Evolutionary conservation across 2,113 vertebrate species (phyloP).

Genomic region (Dryoscopus gambensis): DNA sequence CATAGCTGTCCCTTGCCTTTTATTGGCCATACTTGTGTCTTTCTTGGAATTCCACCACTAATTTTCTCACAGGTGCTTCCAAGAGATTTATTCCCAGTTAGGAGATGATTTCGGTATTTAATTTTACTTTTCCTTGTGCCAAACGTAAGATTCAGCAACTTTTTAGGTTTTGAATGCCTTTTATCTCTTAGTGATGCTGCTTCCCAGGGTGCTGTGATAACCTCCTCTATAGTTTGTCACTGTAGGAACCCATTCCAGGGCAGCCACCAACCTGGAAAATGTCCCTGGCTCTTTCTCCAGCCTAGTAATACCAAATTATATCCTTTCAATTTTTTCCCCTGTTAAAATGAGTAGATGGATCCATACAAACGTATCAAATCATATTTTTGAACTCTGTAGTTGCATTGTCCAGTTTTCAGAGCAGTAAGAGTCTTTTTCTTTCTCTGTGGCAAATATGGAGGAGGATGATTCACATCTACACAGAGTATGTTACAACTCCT

Average conservation of each 20-base stretch:
- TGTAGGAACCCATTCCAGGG: neutral
- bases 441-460: neutral
- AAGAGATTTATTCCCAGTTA: neutral
- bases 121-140: neutral
- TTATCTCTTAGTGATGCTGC: neutral
- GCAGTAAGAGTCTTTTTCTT: neutral
- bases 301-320: neutral
- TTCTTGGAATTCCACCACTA: neutral
- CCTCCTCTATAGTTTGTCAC: neutral
- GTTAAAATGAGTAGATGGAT: neutral
- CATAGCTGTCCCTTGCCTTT: neutral
- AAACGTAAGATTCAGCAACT: neutral
- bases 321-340: neutral
- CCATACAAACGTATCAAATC: neutral
- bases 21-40: neutral
- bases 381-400: neutral
- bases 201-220: neutral
- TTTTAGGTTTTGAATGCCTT: neutral
- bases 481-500: neutral
- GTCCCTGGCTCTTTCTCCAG: neutral
- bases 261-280: neutral
- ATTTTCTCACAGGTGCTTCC: neutral
- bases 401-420: neutral
- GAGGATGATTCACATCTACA: neutral
- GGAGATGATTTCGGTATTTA: neutral